Conservation (phyloP, 2,888 invertebrate genomes). For the Leptopterna dolabrata region DNA sequence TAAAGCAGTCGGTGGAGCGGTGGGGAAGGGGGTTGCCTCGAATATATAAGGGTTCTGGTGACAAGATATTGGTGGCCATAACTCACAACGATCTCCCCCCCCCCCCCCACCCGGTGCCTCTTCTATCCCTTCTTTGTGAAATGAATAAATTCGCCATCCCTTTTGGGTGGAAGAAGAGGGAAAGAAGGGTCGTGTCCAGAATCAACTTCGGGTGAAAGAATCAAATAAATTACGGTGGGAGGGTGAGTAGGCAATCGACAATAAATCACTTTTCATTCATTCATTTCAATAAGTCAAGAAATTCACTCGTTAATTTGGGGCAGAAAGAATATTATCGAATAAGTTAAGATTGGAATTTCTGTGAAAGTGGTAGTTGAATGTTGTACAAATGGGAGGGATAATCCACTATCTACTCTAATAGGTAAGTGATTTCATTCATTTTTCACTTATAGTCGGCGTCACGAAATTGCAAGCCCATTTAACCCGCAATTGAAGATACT, state of each 20-base stretch:
- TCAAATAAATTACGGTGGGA: neutral
- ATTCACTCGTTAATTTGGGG: no score
- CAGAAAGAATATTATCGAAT: no score
- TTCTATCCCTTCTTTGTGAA: slow-evolving; percentile 28
- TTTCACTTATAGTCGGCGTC: no score
- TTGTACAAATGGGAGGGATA: no score
- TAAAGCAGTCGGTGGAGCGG: neutral
- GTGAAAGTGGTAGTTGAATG: no score
- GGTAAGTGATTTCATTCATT: no score
- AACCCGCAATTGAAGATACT: no score
- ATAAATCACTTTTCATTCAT: no score
- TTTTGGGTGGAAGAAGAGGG: neutral
- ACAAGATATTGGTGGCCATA: slow-evolving; percentile 57
- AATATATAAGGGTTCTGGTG: slow-evolving; percentile 55
- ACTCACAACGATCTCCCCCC: slow-evolving; percentile 53
- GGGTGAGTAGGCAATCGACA: neutral
- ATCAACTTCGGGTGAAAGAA: slow-evolving; percentile 19
- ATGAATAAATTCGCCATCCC: slow-evolving; percentile 55
- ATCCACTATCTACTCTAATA: no score
- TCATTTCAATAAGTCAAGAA: neutral
- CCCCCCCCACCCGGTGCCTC: no score
- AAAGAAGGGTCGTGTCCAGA: slow-evolving; percentile 4
- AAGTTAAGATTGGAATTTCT: no score
- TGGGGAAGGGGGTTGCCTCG: neutral
- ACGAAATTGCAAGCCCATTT: no score